Conservation (phyloP, 2,113 vertebrate species). For the Collichthys lucidus region DNA sequence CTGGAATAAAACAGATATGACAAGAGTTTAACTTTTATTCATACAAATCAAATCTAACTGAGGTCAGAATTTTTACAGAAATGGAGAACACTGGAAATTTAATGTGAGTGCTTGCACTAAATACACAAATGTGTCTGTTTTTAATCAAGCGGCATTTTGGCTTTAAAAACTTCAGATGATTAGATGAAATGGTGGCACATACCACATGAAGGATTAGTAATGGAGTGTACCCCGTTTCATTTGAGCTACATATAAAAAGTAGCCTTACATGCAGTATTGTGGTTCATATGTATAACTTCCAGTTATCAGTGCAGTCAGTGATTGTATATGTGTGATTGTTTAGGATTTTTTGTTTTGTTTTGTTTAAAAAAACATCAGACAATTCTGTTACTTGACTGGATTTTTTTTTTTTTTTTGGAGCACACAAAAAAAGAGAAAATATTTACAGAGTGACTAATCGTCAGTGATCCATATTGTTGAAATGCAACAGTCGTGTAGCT, state of each 20-base stretch:
- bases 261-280: slow-evolving; percentile 1
- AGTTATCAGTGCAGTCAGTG: slow-evolving; percentile 13
- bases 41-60: background rate
- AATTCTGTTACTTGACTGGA: slow-evolving; percentile 39
- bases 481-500: slow-evolving; percentile 58
- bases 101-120: slow-evolving; percentile 2
- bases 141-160: slow-evolving; percentile 17
- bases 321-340: slow-evolving; percentile 38
- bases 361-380: slow-evolving; percentile 16
- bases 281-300: slow-evolving; percentile 31
- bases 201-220: slow-evolving; percentile 12
- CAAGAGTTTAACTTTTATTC: background rate
- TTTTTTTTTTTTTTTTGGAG: slow-evolving; percentile 62
- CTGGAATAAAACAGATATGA: background rate
- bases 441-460: slow-evolving; percentile 48
- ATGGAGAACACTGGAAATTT: slow-evolving; percentile 10
- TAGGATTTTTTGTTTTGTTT: background rate
- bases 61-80: background rate
- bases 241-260: background rate
- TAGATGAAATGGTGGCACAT: slow-evolving; percentile 1
- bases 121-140: background rate
- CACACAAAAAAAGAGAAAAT: slow-evolving; percentile 27
- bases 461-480: slow-evolving; percentile 66
- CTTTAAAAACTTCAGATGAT: background rate
- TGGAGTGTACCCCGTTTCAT: background rate